These are phyloP conservation scores for Diaperis boleti DNA, from an alignment of 2,888 invertebrate species.

Conservation along the genomic window DNA sequence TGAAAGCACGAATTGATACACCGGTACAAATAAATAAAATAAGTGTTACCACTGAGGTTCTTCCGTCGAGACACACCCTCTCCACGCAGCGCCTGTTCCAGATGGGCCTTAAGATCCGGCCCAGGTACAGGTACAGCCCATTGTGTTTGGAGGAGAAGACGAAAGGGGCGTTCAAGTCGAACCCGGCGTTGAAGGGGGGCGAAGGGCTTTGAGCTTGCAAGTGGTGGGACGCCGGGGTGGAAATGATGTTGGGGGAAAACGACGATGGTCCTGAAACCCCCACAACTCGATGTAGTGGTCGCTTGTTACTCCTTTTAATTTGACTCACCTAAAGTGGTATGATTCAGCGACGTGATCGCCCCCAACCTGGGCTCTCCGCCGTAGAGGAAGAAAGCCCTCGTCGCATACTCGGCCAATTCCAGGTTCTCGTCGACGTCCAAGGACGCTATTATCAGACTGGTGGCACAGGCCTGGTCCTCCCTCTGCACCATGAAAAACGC, in stretches of 20 bases:
- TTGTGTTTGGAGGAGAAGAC: constrained; percentile 87
- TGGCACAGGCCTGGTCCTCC: constrained; percentile 90
- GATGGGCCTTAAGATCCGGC: constrained; percentile 87
- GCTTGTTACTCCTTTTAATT: neutral
- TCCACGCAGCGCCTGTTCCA: constrained; percentile 87
- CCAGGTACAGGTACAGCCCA: constrained; percentile 91
- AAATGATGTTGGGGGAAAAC: constrained; percentile 63
- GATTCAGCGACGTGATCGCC: constrained; percentile 37
- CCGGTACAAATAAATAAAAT: neutral
- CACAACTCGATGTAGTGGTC: no score
- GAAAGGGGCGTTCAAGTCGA: constrained; percentile 54
- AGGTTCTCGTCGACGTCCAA: constrained; percentile 72
- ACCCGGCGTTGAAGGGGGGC: constrained; percentile 47
- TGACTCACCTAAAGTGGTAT: constrained; percentile 55
- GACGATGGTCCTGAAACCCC: constrained; percentile 50
- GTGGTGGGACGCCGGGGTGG: constrained; percentile 60
- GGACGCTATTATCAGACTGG: constrained; percentile 87
- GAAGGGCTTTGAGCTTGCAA: constrained; percentile 46
- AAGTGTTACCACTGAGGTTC: constrained; percentile 72
- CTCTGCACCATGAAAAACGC: constrained; percentile 88
- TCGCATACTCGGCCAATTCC: constrained; percentile 87
- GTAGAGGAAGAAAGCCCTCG: constrained; percentile 91
- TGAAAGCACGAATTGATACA: constrained; percentile 58
- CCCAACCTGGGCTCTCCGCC: constrained; percentile 80
- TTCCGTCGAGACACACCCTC: constrained; percentile 68